Evolutionary conservation across 1,140 invertebrate genomes (phyloP).

Genomic region (Araneus ventricosus): DNA sequence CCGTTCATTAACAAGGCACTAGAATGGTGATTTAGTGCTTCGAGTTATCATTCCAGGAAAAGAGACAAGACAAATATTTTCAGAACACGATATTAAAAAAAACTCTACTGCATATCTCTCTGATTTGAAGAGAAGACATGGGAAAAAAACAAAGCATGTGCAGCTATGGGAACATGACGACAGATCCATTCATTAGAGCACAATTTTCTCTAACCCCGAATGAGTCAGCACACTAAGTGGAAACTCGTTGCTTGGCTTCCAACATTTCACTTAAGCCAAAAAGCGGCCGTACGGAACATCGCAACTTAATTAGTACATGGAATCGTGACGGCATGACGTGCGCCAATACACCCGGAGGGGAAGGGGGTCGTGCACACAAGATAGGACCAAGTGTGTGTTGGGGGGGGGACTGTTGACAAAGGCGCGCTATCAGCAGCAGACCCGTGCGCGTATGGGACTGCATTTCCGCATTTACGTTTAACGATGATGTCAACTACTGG

Average conservation of each 20-base stretch:
- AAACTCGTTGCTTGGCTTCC: neutral
- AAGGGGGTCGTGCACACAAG: neutral
- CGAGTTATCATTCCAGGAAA: no score
- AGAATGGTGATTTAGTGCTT: no score
- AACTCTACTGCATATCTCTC: no score
- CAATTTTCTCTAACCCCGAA: constrained; percentile 7
- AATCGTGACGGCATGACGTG: constrained; percentile 31
- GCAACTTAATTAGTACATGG: constrained; percentile 66
- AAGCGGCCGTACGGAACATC: constrained; percentile 63
- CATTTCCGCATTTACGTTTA: constrained; percentile 25
- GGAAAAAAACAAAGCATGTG: neutral
- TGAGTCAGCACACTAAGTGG: constrained; percentile 13
- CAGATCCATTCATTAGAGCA: constrained; percentile 1
- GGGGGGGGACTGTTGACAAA: constrained; percentile 45
- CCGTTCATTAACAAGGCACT: no score
- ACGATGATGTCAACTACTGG: constrained; percentile 61
- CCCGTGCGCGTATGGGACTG: neutral
- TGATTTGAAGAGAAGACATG: neutral
- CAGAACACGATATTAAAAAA: no score
- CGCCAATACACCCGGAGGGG: neutral
- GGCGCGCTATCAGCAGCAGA: constrained; percentile 26
- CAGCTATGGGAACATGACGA: neutral
- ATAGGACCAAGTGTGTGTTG: neutral
- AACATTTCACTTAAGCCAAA: constrained; percentile 49
- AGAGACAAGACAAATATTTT: no score